Conservation (phyloP, 1,140 invertebrate genomes). For the Lordiphosa mommai region DNA sequence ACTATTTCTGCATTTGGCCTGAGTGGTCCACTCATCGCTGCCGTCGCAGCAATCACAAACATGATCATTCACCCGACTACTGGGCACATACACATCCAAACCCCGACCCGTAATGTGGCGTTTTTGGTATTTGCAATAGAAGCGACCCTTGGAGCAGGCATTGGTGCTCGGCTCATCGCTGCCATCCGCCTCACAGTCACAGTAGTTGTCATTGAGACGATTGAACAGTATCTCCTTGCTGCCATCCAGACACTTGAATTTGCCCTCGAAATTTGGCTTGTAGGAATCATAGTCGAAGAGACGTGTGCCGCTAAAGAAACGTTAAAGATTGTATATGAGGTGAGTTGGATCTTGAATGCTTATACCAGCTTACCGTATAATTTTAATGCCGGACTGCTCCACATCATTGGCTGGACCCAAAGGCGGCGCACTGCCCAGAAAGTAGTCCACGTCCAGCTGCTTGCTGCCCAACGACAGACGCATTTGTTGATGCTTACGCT, state of each 20-base stretch:
- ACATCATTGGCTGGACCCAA: conserved; percentile 11
- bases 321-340: background rate
- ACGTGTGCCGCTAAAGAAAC: conserved; percentile 58
- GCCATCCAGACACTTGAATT: conserved; percentile 71
- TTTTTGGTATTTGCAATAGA: conserved; percentile 83
- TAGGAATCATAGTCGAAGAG: conserved; percentile 77
- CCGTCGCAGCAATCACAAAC: conserved; percentile 96
- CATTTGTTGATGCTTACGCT: conserved; percentile 64
- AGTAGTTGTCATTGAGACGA: conserved; percentile 95
- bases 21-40: conserved; percentile 84
- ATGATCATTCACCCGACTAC: conserved; percentile 92
- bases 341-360: background rate
- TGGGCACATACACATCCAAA: conserved; percentile 79
- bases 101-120: conserved; percentile 78
- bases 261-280: conserved; percentile 67
- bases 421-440: conserved; percentile 14
- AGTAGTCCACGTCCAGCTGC: conserved; percentile 55
- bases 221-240: conserved; percentile 78
- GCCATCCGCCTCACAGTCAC: conserved; percentile 91
- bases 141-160: conserved; percentile 90
- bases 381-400: conserved; percentile 51
- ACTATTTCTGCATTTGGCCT: conserved; percentile 48
- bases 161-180: conserved; percentile 95
- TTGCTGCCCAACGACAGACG: conserved; percentile 61
- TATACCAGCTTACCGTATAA: conserved; percentile 50